Evolutionary conservation across 2,113 vertebrate species (phyloP).

Genomic region (Edolisoma coerulescens): DNA sequence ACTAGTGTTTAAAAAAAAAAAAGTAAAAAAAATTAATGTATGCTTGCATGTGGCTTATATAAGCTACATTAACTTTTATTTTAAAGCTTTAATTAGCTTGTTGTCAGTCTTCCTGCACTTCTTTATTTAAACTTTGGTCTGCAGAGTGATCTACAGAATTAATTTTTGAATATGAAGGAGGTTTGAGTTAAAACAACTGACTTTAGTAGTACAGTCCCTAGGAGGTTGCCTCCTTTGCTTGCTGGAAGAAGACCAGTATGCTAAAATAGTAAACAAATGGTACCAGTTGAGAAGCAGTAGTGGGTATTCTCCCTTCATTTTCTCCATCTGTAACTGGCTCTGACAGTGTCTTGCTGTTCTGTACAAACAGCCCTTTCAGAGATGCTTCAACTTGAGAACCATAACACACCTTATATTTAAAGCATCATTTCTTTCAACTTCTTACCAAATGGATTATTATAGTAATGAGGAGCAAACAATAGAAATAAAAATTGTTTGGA

Average conservation of each 20-base stretch:
- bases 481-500: not conserved
- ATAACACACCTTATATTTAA: not conserved
- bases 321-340: not conserved
- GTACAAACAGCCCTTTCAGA: not conserved
- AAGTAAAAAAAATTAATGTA: not conserved
- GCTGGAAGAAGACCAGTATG: not conserved
- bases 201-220: not conserved
- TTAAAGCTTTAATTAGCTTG: not conserved
- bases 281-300: not conserved
- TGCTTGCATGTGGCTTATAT: not conserved
- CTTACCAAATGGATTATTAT: not conserved
- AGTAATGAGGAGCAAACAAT: not conserved
- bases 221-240: not conserved
- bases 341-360: not conserved
- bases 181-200: not conserved
- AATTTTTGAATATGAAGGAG: not conserved
- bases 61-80: not conserved
- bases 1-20: not conserved
- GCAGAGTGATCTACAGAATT: not conserved
- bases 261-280: not conserved
- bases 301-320: not conserved
- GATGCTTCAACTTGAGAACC: not conserved
- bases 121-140: not conserved
- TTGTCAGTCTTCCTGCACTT: not conserved
- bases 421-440: not conserved